A percentile compares a stretch with the other conserved stretches of the same genome.
Conservation (phyloP, 2,888 invertebrate genomes). For the Lobophora halterata region DNA sequence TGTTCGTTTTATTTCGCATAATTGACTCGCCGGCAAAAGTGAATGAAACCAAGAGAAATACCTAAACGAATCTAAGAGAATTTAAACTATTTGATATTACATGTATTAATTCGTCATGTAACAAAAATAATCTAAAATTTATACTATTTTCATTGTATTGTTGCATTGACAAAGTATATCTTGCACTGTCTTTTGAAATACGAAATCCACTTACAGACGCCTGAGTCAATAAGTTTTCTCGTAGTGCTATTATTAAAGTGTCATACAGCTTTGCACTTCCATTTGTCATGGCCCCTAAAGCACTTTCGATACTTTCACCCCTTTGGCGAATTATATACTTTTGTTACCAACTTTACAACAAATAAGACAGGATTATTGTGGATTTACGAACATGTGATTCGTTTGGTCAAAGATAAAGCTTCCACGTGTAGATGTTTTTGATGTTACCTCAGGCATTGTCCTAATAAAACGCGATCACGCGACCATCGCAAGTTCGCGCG, state of each 20-base stretch:
- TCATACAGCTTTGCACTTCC: constrained; percentile 45
- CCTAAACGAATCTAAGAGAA: no score
- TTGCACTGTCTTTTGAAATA: constrained; percentile 7
- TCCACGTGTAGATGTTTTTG: background rate
- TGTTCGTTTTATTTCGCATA: no score
- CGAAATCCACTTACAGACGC: constrained; percentile 27
- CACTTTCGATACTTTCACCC: constrained; percentile 49
- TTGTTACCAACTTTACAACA: constrained; percentile 32
- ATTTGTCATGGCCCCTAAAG: constrained; percentile 52
- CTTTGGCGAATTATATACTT: constrained; percentile 48
- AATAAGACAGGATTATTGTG: constrained; percentile 37
- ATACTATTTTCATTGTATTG: no score
- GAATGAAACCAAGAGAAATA: no score
- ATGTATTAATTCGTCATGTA: no score
- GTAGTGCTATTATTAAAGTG: constrained; percentile 52
- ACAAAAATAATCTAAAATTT: no score
- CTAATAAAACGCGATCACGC: no score
- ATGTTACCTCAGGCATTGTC: no score
- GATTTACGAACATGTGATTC: constrained; percentile 16
- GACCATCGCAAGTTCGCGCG: no score
- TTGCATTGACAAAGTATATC: constrained; percentile 4
- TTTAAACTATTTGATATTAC: no score
- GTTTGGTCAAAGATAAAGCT: constrained; percentile 13
- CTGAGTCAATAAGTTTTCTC: constrained; percentile 39
- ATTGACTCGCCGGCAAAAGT: no score